phyloP scores from a whole-genome alignment of 2,797 vertebrate genomes.

The Tangara arthus region DNA sequence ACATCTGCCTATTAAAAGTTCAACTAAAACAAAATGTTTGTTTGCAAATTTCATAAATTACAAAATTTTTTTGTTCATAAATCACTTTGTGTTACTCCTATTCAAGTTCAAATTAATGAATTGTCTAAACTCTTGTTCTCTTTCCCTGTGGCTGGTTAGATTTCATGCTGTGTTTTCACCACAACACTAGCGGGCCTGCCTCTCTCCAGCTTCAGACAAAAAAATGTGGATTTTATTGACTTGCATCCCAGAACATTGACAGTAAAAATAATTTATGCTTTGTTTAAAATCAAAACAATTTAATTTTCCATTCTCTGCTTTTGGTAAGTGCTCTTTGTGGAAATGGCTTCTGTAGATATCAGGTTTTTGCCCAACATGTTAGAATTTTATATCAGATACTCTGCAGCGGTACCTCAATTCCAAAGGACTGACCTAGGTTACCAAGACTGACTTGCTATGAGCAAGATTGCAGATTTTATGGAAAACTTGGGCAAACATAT shows the following conservation, averaged over 20 bases:
- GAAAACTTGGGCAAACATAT: neutral
- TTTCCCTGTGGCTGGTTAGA: neutral
- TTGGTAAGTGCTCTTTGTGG: neutral
- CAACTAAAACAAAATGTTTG: neutral
- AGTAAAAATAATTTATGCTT: neutral
- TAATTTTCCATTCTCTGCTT: neutral
- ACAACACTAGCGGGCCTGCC: accelerated
- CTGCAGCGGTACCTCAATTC: neutral
- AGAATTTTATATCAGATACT: neutral
- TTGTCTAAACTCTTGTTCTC: neutral
- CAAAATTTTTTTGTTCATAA: neutral
- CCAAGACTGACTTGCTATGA: neutral
- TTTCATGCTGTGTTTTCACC: neutral
- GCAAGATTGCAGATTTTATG: neutral
- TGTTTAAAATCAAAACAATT: neutral
- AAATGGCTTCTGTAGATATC: neutral
- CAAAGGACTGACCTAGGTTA: neutral
- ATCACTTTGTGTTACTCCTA: neutral
- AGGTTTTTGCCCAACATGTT: neutral
- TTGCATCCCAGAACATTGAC: neutral
- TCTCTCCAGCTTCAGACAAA: neutral
- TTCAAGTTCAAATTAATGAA: neutral
- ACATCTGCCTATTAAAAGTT: neutral
- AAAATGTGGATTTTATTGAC: neutral
- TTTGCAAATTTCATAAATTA: neutral